These are phyloP conservation scores for Muntiacus reevesi DNA, from an alignment of 2,113 vertebrate species.

Conservation along the genomic window DNA sequence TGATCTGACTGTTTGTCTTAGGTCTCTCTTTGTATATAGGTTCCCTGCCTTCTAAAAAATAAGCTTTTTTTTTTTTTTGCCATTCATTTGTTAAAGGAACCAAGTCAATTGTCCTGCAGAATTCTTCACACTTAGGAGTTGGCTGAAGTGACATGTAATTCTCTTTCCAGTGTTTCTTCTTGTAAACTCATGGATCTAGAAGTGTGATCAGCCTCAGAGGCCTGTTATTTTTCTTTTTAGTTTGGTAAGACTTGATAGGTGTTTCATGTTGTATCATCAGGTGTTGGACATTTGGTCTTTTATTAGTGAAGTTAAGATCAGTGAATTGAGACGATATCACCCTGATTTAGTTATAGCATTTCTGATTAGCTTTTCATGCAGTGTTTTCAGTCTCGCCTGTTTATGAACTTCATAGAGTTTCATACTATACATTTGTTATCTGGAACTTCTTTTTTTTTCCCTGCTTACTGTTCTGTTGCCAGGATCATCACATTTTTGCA, in stretches of 20 bases:
- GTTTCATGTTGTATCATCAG: not conserved
- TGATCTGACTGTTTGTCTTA: not conserved
- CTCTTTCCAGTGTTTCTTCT: not conserved
- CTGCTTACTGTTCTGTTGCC: not conserved
- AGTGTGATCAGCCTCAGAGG: not conserved
- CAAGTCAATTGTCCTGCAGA: not conserved
- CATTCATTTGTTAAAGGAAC: not conserved
- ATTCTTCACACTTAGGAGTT: not conserved
- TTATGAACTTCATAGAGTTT: not conserved
- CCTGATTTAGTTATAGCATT: not conserved
- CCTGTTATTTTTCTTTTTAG: not conserved
- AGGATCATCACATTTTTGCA: not conserved
- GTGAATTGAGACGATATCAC: not conserved
- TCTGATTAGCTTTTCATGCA: not conserved
- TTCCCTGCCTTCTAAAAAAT: not conserved
- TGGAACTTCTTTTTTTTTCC: not conserved
- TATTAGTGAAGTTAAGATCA: not conserved
- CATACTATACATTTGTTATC: not conserved
- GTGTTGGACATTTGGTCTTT: not conserved
- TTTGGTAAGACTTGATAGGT: not conserved
- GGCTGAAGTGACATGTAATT: not conserved
- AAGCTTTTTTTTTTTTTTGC: not conserved
- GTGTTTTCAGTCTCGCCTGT: not conserved
- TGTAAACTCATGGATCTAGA: not conserved
- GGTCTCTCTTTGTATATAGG: not conserved